phyloP scores from a whole-genome alignment of 2,888 invertebrate species.

The Nemotelus nigrinus region DNA sequence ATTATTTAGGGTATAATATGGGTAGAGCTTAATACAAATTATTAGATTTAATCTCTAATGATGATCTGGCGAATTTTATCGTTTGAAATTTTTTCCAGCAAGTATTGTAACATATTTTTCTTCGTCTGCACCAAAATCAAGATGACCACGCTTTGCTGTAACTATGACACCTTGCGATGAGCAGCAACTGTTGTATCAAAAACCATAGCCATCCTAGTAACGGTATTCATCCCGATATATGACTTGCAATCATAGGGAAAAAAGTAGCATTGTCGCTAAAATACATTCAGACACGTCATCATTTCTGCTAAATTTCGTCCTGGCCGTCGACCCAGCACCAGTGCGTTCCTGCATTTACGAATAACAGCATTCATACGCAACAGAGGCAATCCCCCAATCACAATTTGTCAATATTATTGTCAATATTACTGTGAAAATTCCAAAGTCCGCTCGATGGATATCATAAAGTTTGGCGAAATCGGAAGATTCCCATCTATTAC shows the following conservation, averaged over 20 bases:
- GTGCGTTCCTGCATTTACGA: no score
- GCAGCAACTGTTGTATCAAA: not conserved
- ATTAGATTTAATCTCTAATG: no score
- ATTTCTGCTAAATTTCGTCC: not conserved
- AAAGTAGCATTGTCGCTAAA: slow-evolving; percentile 21
- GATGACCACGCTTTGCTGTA: no score
- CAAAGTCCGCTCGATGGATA: slow-evolving; percentile 19
- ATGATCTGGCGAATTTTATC: no score
- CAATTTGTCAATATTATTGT: slow-evolving; percentile 42
- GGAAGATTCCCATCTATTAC: slow-evolving; percentile 40
- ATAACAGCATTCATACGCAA: no score
- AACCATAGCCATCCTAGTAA: not conserved
- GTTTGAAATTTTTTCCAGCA: no score
- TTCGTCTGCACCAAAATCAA: no score
- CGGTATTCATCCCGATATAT: not conserved
- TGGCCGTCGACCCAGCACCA: no score
- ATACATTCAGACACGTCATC: not conserved
- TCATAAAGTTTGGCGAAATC: slow-evolving; percentile 15
- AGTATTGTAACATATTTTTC: no score
- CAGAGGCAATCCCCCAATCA: slow-evolving; percentile 25
- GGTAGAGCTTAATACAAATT: no score
- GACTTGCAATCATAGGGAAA: slow-evolving; percentile 19
- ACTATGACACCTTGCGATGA: not conserved
- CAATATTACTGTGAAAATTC: slow-evolving; percentile 27
- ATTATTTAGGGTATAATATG: no score